Base-by-base conservation (phyloP, 2,797 vertebrate genomes). In the Bufotes viridis region DNA sequence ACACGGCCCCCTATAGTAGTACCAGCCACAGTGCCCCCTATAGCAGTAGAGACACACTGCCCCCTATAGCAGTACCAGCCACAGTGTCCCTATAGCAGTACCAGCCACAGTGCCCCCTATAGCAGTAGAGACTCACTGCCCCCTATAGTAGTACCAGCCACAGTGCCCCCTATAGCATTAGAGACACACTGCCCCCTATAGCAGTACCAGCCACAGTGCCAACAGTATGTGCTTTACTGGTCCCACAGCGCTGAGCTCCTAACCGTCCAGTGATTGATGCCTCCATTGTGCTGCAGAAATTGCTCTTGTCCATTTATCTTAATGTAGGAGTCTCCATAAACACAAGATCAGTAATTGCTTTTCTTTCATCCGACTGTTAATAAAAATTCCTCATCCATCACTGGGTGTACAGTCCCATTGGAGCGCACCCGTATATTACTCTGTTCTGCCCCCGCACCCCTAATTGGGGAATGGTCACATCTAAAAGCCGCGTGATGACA, bases 361-460 rank as follows among this genome's bases (percentile, higher is more conserved):
- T 26, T 53, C 78, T 82, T 87, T 87, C 69, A 87, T 81, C 86
- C 8, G n/a, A 14, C n/a, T 6, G 34, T 60, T 81, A 61, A 74
- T 69, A 79, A 60, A 42, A 80, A 58, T 57, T n/a, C 85, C 24
- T 55, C 65, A 72, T 81, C 65, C 22, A 42, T 70, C 63, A 60
- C 20, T 12, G 61, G 53, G 67, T 24, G 29, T 24, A 2, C 15
- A 11, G n/a, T n/a, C 29, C 79, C 18, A 1, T 22, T 10, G 60
- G 60, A 22, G 29, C 60, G 26, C 29, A 3, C 60, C 29, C 49
- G 15, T 81, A n/a, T 49, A 78, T 78, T 26, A 78, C 53, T 14
- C 20, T 10, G 18, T n/a, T 15, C 69, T 42, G 8, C 42, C n/a
- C n/a, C n/a, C 49, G n/a, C 78, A 61, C 57, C 58, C 42, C 60